These are phyloP conservation scores for Oryzaephilus surinamensis DNA, from an alignment of 1,140 invertebrate species.

Conservation along the genomic window DNA sequence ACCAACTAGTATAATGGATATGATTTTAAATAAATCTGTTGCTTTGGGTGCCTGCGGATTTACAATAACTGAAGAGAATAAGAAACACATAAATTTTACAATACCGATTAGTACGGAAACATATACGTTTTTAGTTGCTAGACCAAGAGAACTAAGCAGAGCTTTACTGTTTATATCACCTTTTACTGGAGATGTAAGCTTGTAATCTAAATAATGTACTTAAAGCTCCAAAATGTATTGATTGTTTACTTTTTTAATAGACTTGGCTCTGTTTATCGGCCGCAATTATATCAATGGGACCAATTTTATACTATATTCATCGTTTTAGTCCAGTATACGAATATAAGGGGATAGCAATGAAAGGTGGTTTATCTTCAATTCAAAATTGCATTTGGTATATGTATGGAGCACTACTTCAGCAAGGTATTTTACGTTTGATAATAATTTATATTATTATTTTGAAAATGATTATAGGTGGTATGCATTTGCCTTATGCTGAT, in stretches of 20 bases:
- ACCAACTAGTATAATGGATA: slow-evolving; percentile 35
- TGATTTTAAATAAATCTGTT: slow-evolving; percentile 41
- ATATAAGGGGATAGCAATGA: slow-evolving; percentile 42
- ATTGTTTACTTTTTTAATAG: slow-evolving; percentile 39
- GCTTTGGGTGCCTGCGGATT: slow-evolving; percentile 63
- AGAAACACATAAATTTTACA: slow-evolving; percentile 65
- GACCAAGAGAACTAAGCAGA: slow-evolving; percentile 63
- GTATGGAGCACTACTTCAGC: slow-evolving; percentile 80
- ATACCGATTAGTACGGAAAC: slow-evolving; percentile 63
- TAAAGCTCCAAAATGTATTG: slow-evolving; percentile 1
- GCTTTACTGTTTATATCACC: slow-evolving; percentile 76
- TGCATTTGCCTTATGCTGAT: slow-evolving; percentile 70
- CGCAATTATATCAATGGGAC: slow-evolving; percentile 63
- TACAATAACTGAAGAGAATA: slow-evolving; percentile 52
- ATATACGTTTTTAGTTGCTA: slow-evolving; percentile 65
- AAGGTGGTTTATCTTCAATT: slow-evolving; percentile 52
- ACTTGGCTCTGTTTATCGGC: slow-evolving; percentile 70
- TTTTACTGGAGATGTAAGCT: slow-evolving; percentile 61
- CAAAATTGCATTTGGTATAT: slow-evolving; percentile 82
- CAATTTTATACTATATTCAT: slow-evolving; percentile 67
- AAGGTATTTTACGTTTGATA: slow-evolving; percentile 70
- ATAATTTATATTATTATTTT: neutral
- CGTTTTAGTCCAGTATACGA: slow-evolving; percentile 59
- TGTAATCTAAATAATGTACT: slow-evolving; percentile 2
- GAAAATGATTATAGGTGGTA: slow-evolving; percentile 67